Percentiles rank a stretch among this genome's conserved stretches.
Conservation (phyloP, 2,888 invertebrate genomes). For the Oeneis ivallda region DNA sequence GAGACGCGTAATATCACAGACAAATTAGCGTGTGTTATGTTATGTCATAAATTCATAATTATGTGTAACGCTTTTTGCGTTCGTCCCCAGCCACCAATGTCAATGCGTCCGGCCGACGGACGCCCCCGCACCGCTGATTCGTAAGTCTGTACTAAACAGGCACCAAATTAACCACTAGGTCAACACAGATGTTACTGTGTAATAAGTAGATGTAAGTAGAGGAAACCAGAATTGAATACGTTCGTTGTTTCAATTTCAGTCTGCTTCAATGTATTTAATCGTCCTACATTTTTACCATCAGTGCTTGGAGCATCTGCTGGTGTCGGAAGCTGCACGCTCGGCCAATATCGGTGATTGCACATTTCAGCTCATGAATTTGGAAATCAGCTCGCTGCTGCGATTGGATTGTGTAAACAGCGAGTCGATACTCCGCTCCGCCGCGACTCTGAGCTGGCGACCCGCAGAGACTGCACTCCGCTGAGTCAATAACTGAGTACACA, state of each 20-base stretch:
- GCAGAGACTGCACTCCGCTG: not conserved
- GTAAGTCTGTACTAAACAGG: too few relatives aligned
- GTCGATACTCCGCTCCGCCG: not conserved
- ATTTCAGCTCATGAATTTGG: constrained; percentile 55
- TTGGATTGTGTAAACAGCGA: not conserved
- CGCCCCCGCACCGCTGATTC: too few relatives aligned
- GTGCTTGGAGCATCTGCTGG: not conserved
- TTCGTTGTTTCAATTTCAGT: not conserved
- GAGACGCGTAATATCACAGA: too few relatives aligned
- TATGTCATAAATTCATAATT: too few relatives aligned
- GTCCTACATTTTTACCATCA: constrained; percentile 19
- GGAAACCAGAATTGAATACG: not conserved
- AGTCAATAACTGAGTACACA: not conserved
- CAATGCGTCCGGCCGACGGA: too few relatives aligned
- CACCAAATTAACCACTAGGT: too few relatives aligned
- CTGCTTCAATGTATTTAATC: not conserved
- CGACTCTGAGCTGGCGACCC: not conserved
- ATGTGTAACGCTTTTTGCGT: too few relatives aligned
- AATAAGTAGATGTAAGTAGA: too few relatives aligned
- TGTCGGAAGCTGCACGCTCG: constrained; percentile 27
- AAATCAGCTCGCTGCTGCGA: constrained; percentile 40
- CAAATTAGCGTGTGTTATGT: too few relatives aligned
- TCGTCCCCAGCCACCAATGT: too few relatives aligned
- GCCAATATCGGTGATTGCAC: constrained; percentile 49
- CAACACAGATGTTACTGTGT: too few relatives aligned